phyloP scores from a whole-genome alignment of 2,113 vertebrate genomes.

The Peromyscus maniculatus region DNA sequence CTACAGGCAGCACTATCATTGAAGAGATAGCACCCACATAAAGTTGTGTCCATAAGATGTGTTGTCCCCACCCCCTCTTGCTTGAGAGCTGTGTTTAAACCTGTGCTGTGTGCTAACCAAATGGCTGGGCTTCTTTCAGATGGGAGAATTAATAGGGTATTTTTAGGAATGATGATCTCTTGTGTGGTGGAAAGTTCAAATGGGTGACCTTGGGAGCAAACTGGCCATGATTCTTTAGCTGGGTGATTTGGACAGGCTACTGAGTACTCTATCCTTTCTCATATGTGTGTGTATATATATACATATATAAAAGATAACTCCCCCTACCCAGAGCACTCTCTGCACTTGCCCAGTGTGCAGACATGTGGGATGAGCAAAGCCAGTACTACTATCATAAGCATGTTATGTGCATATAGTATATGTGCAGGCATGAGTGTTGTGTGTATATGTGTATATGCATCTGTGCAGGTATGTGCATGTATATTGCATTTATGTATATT shows the following conservation, averaged over 20 bases:
- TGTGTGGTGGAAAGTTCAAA: background rate
- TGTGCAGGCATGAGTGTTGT: background rate
- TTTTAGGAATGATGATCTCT: background rate
- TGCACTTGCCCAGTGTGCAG: background rate
- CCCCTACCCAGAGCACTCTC: background rate
- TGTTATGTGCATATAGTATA: too few species aligned
- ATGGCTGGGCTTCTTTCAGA: background rate
- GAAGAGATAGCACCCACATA: background rate
- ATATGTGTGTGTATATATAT: too few species aligned
- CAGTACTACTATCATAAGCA: rapidly evolving
- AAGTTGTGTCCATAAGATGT: background rate
- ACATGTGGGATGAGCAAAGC: background rate
- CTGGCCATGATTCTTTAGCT: background rate
- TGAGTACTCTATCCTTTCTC: background rate
- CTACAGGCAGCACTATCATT: background rate
- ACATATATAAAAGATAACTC: background rate
- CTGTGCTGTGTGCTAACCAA: background rate
- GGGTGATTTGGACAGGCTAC: background rate
- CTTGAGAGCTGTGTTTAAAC: background rate
- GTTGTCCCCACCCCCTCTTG: background rate
- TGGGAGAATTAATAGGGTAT: background rate
- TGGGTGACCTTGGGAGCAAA: background rate
- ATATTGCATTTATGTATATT: background rate
- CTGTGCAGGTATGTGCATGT: background rate
- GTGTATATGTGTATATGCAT: background rate